phyloP scores from a whole-genome alignment of 2,888 invertebrate genomes.

The Spodoptera littoralis region DNA sequence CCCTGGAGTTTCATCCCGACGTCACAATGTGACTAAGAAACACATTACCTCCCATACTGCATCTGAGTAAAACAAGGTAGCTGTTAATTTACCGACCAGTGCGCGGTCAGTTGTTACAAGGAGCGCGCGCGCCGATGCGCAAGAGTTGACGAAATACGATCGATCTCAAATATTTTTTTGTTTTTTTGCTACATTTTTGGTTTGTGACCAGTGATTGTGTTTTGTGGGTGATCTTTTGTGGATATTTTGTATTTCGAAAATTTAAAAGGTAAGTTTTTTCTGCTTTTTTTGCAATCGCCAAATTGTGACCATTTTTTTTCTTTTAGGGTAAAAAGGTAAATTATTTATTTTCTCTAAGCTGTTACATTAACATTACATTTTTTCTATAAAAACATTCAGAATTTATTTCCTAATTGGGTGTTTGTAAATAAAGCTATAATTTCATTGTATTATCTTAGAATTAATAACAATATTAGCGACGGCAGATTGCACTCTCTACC shows the following conservation, averaged over 20 bases:
- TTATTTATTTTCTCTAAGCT: too few relatives aligned
- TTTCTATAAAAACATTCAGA: too few relatives aligned
- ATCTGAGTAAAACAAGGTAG: constrained; percentile 8
- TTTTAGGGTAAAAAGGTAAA: too few relatives aligned
- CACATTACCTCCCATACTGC: constrained; percentile 20
- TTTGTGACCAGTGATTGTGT: constrained; percentile 31
- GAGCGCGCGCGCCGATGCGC: constrained; percentile 45
- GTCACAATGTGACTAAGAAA: constrained; percentile 16
- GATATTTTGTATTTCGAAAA: constrained; percentile 10
- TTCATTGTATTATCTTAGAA: too few relatives aligned
- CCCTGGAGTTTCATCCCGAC: constrained; percentile 12
- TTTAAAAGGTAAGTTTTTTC: constrained; percentile 31
- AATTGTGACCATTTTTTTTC: background rate
- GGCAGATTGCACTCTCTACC: too few relatives aligned
- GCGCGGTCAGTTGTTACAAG: constrained; percentile 29
- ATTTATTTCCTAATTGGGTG: background rate
- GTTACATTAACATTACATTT: too few relatives aligned
- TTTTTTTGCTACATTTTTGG: constrained; percentile 12
- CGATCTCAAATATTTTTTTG: constrained; percentile 9
- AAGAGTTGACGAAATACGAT: constrained; percentile 33
- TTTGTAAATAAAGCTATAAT: constrained; percentile 8
- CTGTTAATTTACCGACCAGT: constrained; percentile 27
- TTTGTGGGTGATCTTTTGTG: constrained; percentile 27
- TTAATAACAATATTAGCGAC: too few relatives aligned
- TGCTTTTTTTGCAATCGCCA: background rate